Percentiles rank a stretch among this genome's conserved stretches.
These are phyloP conservation scores for Oncorhynchus kisutch DNA, from an alignment of 2,113 vertebrate genomes.

Conservation along the genomic window DNA sequence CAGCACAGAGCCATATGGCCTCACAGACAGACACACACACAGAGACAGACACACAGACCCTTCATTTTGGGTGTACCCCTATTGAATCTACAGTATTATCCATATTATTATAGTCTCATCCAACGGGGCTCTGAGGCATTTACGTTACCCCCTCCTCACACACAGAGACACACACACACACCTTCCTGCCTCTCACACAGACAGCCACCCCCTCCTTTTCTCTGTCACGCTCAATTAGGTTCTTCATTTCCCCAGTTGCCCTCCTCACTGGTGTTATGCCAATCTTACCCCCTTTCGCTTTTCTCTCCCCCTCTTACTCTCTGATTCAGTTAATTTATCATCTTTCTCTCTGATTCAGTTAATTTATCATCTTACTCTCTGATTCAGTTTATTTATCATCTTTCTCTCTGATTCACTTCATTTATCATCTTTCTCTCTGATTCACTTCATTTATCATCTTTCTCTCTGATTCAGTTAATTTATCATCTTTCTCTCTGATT, in stretches of 20 bases:
- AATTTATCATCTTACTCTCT: conserved; percentile 31
- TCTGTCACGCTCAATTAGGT: conserved; percentile 61
- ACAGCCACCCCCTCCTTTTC: conserved; percentile 1
- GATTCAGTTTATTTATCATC: no score
- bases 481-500: conserved; percentile 32
- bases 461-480: background rate
- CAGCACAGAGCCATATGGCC: background rate
- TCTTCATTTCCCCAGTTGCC: conserved; percentile 60
- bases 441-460: conserved; percentile 45
- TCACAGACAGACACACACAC: background rate
- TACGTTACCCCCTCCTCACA: background rate
- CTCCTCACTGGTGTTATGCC: conserved; percentile 4
- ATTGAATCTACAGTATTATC: conserved; percentile 17
- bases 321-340: no score
- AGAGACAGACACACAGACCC: conserved; percentile 10
- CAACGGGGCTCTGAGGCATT: conserved; percentile 11
- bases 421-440: conserved; percentile 16
- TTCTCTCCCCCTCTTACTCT: background rate
- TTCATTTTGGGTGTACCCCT: no score
- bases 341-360: conserved; percentile 41
- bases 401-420: no score
- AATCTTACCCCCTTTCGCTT: conserved; percentile 11
- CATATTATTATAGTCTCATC: conserved; percentile 39
- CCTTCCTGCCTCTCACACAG: conserved; percentile 8
- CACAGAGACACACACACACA: background rate